These are phyloP conservation scores for Bradysia coprophila DNA, from an alignment of 1,140 invertebrate species.

Conservation along the genomic window DNA sequence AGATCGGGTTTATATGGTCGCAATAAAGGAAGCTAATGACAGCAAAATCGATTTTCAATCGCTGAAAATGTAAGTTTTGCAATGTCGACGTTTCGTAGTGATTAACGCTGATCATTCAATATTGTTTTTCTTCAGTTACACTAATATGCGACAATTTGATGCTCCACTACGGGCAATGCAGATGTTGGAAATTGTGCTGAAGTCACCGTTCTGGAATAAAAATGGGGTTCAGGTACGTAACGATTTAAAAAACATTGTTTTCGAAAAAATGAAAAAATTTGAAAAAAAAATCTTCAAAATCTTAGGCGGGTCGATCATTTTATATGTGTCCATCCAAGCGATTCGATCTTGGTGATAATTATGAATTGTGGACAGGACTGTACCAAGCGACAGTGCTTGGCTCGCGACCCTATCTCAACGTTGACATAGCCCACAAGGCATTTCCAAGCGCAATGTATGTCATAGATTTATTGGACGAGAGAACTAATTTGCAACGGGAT, in stretches of 20 bases:
- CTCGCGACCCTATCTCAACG: conserved; percentile 45
- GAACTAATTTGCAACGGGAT: neutral
- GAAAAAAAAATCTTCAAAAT: neutral
- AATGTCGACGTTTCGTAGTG: neutral
- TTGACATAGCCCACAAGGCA: conserved; percentile 54
- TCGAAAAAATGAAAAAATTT: too few relatives aligned
- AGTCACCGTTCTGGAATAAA: conserved; percentile 29
- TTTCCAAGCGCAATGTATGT: conserved; percentile 33
- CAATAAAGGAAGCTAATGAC: conserved; percentile 31
- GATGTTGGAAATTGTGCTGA: conserved; percentile 67
- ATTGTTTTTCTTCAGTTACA: conserved; percentile 9
- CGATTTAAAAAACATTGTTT: too few relatives aligned
- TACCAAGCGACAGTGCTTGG: conserved; percentile 57
- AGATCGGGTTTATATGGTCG: conserved; percentile 31
- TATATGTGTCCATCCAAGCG: conserved; percentile 24
- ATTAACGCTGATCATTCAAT: neutral
- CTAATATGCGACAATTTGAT: conserved; percentile 16
- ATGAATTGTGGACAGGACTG: conserved; percentile 50
- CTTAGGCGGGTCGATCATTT: conserved; percentile 31
- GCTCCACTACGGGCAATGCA: conserved; percentile 48
- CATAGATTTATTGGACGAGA: conserved; percentile 19
- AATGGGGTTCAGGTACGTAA: conserved; percentile 19
- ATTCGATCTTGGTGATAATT: conserved; percentile 32
- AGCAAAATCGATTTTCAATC: conserved; percentile 29
- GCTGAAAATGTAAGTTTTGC: conserved; percentile 25